Evolutionary conservation across 2,113 vertebrate species (phyloP).

Genomic region (Xenus cinereus): DNA sequence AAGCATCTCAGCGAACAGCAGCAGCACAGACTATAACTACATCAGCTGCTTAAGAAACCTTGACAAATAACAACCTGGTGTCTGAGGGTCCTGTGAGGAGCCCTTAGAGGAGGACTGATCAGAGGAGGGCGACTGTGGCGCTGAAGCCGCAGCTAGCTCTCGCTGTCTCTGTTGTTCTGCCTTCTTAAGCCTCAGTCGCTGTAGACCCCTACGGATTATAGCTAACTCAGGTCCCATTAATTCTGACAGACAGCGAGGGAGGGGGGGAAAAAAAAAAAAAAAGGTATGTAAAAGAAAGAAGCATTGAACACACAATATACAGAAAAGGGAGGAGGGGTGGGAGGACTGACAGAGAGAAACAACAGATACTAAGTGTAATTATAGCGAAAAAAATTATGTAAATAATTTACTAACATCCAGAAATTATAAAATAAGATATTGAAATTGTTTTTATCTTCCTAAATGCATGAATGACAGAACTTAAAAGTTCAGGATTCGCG

Average conservation of each 20-base stretch:
- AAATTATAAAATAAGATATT: neutral
- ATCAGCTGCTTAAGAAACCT: slow-evolving; percentile 67
- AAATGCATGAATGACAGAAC: neutral
- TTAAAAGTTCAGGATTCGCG: neutral
- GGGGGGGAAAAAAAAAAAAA: neutral
- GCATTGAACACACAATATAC: slow-evolving; percentile 21
- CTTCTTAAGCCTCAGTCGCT: slow-evolving; percentile 91
- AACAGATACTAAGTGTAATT: neutral
- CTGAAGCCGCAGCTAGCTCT: slow-evolving; percentile 74
- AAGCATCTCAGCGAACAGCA: slow-evolving; percentile 68
- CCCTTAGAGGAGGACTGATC: slow-evolving; percentile 75
- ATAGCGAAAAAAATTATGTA: neutral
- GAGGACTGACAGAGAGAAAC: slow-evolving; percentile 2
- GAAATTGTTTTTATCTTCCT: neutral
- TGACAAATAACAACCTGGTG: slow-evolving; percentile 82
- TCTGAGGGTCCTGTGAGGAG: slow-evolving; percentile 73
- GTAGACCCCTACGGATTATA: slow-evolving; percentile 97
- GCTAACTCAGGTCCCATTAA: slow-evolving; percentile 92
- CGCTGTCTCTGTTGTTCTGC: slow-evolving; percentile 91
- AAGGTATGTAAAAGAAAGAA: slow-evolving; percentile 25
- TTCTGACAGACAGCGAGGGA: slow-evolving; percentile 77
- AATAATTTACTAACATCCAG: neutral
- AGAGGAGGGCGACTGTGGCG: slow-evolving; percentile 73
- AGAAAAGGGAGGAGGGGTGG: neutral
- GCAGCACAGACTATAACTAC: slow-evolving; percentile 64